Percentiles rank a stretch among this genome's conserved stretches.
These are phyloP conservation scores for Malurus alboscapulatus DNA, from an alignment of 2,113 vertebrate species.

Conservation along the genomic window DNA sequence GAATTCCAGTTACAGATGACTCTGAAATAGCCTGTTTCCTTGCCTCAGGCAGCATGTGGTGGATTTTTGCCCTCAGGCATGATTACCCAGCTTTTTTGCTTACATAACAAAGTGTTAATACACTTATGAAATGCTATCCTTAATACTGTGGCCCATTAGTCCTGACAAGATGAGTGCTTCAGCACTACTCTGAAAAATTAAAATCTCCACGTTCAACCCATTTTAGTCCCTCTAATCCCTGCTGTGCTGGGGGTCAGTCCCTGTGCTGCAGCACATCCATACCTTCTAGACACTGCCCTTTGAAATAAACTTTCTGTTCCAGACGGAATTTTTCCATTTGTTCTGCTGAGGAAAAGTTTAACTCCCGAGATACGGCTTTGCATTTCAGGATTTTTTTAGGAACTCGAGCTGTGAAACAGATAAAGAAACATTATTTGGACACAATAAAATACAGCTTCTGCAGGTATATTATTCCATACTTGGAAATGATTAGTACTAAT, in stretches of 20 bases:
- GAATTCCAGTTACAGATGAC: neutral
- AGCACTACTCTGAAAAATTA: constrained; percentile 31
- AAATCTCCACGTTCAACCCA: neutral
- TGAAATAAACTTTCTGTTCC: constrained; percentile 99
- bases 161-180: neutral
- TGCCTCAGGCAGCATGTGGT: constrained; percentile 28
- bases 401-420: constrained; percentile 86
- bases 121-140: constrained; percentile 60
- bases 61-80: constrained; percentile 39
- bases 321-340: constrained; percentile 98
- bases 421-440: constrained; percentile 1
- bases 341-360: constrained; percentile 97
- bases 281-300: constrained; percentile 99
- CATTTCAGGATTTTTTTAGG: constrained; percentile 99
- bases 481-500: neutral
- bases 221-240: neutral
- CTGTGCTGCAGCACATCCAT: constrained; percentile 1
- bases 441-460: neutral
- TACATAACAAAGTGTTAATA: constrained; percentile 58
- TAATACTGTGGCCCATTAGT: constrained; percentile 45
- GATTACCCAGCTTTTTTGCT: constrained; percentile 62
- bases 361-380: constrained; percentile 95
- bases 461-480: neutral
- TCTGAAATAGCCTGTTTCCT: neutral
- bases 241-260: neutral